phyloP scores from a whole-genome alignment of 2,888 invertebrate genomes.

The Caenorhabditis virilis region DNA sequence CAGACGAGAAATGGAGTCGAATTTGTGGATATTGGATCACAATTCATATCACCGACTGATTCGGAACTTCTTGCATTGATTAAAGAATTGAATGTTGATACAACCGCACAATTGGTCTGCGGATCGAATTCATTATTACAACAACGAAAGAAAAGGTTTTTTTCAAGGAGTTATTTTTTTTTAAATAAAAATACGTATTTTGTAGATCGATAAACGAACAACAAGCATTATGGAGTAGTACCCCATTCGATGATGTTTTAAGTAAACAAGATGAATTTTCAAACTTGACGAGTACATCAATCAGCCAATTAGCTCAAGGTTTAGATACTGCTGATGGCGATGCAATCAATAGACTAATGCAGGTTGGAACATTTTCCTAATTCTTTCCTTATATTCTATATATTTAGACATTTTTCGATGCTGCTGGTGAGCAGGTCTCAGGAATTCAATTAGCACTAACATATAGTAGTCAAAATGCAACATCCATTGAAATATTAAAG shows the following conservation, averaged over 20 bases:
- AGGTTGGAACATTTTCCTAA: slow-evolving; percentile 12
- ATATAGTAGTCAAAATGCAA: slow-evolving; percentile 46
- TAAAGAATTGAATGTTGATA: slow-evolving; percentile 22
- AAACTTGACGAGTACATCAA: slow-evolving; percentile 20
- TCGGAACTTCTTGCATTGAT: slow-evolving; percentile 35
- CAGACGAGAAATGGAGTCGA: slow-evolving; percentile 46
- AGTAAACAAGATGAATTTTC: slow-evolving; percentile 5
- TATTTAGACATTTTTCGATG: slow-evolving; percentile 51
- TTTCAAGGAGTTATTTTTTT: background rate
- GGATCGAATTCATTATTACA: slow-evolving; percentile 37
- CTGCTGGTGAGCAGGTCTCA: slow-evolving; percentile 46
- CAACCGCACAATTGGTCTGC: slow-evolving; percentile 34
- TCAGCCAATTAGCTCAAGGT: slow-evolving; percentile 16
- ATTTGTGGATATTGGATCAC: slow-evolving; percentile 47
- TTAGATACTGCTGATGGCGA: slow-evolving; percentile 25
- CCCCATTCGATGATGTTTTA: slow-evolving; percentile 12
- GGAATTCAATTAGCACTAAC: slow-evolving; percentile 47
- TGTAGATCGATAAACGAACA: background rate
- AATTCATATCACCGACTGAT: slow-evolving; percentile 49
- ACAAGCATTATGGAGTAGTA: slow-evolving; percentile 24
- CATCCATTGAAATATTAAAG: slow-evolving; percentile 33
- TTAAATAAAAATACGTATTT: background rate
- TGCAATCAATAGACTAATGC: slow-evolving; percentile 43
- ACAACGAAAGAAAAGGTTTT: slow-evolving; percentile 27
- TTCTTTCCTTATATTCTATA: background rate